phyloP scores from a whole-genome alignment of 2,113 vertebrate species.

The Aramus guarauna region DNA sequence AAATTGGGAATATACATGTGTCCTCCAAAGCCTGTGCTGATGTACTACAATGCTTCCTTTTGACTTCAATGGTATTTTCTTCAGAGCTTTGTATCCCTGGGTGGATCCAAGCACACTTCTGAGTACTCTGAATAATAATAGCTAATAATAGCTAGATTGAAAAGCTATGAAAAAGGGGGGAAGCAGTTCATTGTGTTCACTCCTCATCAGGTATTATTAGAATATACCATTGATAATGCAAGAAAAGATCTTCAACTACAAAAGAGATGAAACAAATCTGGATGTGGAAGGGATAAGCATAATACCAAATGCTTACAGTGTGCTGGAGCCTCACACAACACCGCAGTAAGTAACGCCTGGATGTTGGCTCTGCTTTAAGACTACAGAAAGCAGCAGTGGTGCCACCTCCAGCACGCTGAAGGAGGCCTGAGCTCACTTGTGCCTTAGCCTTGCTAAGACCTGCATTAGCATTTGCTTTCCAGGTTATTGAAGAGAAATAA shows the following conservation, averaged over 20 bases:
- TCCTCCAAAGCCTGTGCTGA: neutral
- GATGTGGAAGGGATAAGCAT: neutral
- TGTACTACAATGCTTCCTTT: neutral
- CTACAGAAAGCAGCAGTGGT: neutral
- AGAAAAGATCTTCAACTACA: neutral
- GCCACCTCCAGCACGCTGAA: neutral
- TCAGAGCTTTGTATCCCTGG: neutral
- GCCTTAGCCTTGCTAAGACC: neutral
- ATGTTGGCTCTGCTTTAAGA: neutral
- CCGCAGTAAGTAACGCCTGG: neutral
- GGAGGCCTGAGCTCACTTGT: neutral
- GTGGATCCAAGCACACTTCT: neutral
- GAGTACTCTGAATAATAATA: neutral
- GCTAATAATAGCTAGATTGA: neutral
- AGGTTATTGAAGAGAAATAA: neutral
- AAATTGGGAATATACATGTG: neutral
- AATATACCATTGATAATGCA: neutral
- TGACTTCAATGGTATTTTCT: neutral
- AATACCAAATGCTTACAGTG: neutral
- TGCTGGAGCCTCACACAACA: neutral
- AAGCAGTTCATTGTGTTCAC: neutral
- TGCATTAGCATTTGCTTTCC: neutral
- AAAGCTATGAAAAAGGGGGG: neutral
- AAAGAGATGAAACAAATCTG: neutral
- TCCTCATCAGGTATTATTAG: conserved; percentile 4